Evolutionary conservation across 1,140 invertebrate species (phyloP), one percentile per base, ranked within the genome.

Genomic region (Trachymyrmex septentrionalis): DNA sequence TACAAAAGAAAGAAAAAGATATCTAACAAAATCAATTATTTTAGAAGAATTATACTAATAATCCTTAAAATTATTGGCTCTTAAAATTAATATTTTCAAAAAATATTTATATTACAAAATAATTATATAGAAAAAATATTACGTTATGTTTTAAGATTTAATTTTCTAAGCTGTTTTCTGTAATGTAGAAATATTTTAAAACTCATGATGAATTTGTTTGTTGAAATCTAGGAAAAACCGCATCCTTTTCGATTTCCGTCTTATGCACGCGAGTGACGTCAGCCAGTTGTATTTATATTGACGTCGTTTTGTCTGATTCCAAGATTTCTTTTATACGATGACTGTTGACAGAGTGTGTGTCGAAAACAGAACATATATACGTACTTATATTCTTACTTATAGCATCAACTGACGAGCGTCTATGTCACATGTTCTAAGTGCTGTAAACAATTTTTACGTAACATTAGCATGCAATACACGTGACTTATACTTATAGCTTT

Each of bases 361-460:
- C 2, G 38, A 48, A 75, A 75, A 71, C 38, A 84, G 44, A 30
- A 75, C 19, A 38, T 59, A 55, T 55, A 19, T 48, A 3, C 48
- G 14, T 50, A 50, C 48, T 50, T 50, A 50, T 69, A 24, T 48
- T 19, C 9, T 7, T 44, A 44, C 38, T 44, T 44, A 44, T 44
- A 44, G 38, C 38, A 1, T 44, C 12, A 0, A 21, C 30, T 84
- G 12, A 27, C 14, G 30, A 64, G n/a, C 38, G 9, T 38, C 71
- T 63, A 21, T 59, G 48, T 85, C 61, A 67, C 48, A 55, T 44
- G 55, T 55, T 14, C 38, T 21, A 55, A 85, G 82, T 53, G 53
- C 5, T 12, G 55, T 85, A 85, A 85, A 78, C 82, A 85, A 85
- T 85, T 85, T 85, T 85, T 85, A 85, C 73, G 48, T 85, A 85